A percentile compares a stretch with the other conserved stretches of the same genome.
These are phyloP conservation scores for Drosophila ironensis DNA, from an alignment of 1,140 invertebrate species.

Conservation along the genomic window DNA sequence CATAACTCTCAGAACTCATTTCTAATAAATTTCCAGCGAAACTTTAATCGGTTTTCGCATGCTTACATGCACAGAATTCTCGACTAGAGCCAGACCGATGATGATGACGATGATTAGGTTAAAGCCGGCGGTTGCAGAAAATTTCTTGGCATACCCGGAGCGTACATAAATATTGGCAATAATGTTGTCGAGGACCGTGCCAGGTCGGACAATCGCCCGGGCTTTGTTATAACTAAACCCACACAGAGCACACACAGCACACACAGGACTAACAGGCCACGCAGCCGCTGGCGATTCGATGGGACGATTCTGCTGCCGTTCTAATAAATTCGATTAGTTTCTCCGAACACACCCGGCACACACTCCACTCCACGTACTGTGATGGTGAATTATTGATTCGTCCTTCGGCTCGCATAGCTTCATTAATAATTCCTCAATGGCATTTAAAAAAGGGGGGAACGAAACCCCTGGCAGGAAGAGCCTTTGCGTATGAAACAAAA, in stretches of 20 bases:
- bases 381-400: slow-evolving; percentile 63
- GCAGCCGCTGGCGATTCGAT: slow-evolving; percentile 19
- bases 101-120: slow-evolving; percentile 38
- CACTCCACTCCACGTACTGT: slow-evolving; percentile 7
- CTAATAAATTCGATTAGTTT: slow-evolving; percentile 78
- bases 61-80: slow-evolving; percentile 11
- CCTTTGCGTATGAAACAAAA: slow-evolving; percentile 17
- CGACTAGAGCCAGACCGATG: neutral
- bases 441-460: slow-evolving; percentile 24
- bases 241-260: slow-evolving; percentile 4
- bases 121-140: slow-evolving; percentile 3
- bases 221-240: slow-evolving; percentile 26
- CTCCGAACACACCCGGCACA: slow-evolving; percentile 19
- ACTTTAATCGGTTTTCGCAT: slow-evolving; percentile 22
- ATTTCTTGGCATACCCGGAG: slow-evolving; percentile 29
- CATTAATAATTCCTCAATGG: slow-evolving; percentile 58
- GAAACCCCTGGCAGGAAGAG: neutral
- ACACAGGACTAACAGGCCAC: neutral
- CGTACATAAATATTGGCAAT: slow-evolving; percentile 63
- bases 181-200: slow-evolving; percentile 21
- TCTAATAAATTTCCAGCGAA: slow-evolving; percentile 5
- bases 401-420: slow-evolving; percentile 57
- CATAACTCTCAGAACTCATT: neutral
- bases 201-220: slow-evolving; percentile 29
- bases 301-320: slow-evolving; percentile 33